Evolutionary conservation across 2,113 vertebrate genomes (phyloP).

Genomic region (Cyanoramphus novaezelandiae): DNA sequence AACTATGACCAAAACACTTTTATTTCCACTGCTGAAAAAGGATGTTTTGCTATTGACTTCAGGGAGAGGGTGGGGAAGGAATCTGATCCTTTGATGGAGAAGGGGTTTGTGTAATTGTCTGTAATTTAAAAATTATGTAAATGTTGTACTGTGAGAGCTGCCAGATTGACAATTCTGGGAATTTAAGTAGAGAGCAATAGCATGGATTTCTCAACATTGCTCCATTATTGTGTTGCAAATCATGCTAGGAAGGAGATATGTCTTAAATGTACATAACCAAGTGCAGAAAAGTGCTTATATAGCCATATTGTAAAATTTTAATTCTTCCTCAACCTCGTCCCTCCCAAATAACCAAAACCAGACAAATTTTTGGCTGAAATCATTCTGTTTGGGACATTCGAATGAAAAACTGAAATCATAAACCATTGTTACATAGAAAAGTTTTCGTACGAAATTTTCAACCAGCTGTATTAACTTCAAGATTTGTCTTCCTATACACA

Average conservation of each 20-base stretch:
- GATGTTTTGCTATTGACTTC: conserved; percentile 21
- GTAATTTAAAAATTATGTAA: conserved; percentile 60
- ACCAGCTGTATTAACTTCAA: background rate
- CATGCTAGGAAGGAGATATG: conserved; percentile 52
- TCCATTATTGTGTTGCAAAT: conserved; percentile 35
- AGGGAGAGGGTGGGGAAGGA: conserved; percentile 46
- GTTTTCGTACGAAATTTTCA: background rate
- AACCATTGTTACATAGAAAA: background rate
- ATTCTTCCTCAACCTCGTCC: conserved; percentile 45
- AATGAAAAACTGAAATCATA: background rate
- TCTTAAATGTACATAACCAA: conserved; percentile 56
- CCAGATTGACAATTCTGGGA: conserved; percentile 56
- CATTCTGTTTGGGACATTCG: conserved; percentile 1
- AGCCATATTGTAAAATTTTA: conserved; percentile 43
- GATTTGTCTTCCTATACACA: background rate
- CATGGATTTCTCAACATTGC: conserved; percentile 12
- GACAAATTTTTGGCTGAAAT: conserved; percentile 9
- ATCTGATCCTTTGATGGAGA: conserved; percentile 30
- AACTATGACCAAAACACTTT: background rate
- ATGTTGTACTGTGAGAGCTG: conserved; percentile 16
- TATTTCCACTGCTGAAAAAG: background rate
- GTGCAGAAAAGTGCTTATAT: conserved; percentile 28
- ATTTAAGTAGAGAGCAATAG: conserved; percentile 30
- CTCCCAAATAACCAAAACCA: conserved; percentile 43
- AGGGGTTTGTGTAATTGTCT: conserved; percentile 16